Evolutionary conservation across 2,797 vertebrate species (phyloP).

Genomic region (Cuniculus paca): DNA sequence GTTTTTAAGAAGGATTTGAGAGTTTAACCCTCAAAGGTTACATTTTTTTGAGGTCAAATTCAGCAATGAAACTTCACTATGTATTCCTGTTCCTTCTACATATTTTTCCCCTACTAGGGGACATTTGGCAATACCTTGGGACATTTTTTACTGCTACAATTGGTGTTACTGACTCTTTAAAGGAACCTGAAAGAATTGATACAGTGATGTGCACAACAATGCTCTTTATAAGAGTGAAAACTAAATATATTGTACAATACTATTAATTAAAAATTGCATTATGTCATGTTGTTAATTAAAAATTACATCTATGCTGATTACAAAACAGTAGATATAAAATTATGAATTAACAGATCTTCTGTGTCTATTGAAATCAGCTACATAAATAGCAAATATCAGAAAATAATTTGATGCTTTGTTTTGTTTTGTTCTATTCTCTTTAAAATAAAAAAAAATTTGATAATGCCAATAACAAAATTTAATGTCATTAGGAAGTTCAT

Average conservation of each 20-base stretch:
- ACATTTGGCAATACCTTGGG: background rate
- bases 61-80: background rate
- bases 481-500: background rate
- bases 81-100: background rate
- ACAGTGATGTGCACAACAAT: background rate
- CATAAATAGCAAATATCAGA: conserved; percentile 3
- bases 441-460: conserved; percentile 63
- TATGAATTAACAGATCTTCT: background rate
- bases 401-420: conserved; percentile 61
- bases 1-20: background rate
- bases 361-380: background rate
- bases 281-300: conserved; percentile 54
- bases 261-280: conserved; percentile 72
- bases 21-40: background rate
- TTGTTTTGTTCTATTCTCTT: no score
- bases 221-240: background rate
- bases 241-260: background rate
- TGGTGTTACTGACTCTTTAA: background rate
- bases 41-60: background rate
- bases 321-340: background rate
- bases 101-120: background rate
- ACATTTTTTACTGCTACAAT: background rate
- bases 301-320: conserved; percentile 2
- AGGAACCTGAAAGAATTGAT: background rate
- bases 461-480: conserved; percentile 32